Evolutionary conservation across 2,888 invertebrate species (phyloP).

Genomic region (Monochamus alternatus): DNA sequence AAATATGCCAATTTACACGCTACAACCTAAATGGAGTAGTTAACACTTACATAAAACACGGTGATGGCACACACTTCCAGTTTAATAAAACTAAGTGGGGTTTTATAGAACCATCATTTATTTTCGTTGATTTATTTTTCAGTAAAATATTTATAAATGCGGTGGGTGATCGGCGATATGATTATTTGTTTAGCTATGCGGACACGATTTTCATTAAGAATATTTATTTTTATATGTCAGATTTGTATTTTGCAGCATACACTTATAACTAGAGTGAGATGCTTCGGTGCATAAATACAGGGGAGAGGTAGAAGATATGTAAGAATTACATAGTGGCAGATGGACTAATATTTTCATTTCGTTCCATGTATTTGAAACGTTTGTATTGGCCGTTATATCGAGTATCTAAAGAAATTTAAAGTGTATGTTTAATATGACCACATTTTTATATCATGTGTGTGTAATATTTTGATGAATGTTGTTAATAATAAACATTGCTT

Average conservation of each 20-base stretch:
- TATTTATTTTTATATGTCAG: background rate
- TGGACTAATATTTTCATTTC: too few species aligned
- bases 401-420: too few species aligned
- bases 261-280: background rate
- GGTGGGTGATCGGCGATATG: background rate
- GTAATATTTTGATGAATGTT: too few species aligned
- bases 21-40: slow-evolving; percentile 26
- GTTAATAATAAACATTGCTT: too few species aligned
- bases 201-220: background rate
- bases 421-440: too few species aligned
- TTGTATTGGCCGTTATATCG: too few species aligned
- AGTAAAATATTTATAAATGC: slow-evolving; percentile 21
- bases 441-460: too few species aligned
- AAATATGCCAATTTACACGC: slow-evolving; percentile 47
- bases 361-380: too few species aligned
- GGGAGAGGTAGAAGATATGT: too few species aligned
- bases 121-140: slow-evolving; percentile 25
- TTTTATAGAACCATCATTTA: slow-evolving; percentile 13
- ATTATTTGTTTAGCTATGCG: slow-evolving; percentile 18
- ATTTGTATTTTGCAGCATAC: background rate
- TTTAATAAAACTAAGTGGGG: slow-evolving; percentile 30
- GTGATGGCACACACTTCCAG: slow-evolving; percentile 12
- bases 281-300: too few species aligned
- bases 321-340: too few species aligned
- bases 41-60: slow-evolving; percentile 27